These are phyloP conservation scores for Muscicapa adusta DNA, from an alignment of 2,113 vertebrate genomes.

Conservation along the genomic window DNA sequence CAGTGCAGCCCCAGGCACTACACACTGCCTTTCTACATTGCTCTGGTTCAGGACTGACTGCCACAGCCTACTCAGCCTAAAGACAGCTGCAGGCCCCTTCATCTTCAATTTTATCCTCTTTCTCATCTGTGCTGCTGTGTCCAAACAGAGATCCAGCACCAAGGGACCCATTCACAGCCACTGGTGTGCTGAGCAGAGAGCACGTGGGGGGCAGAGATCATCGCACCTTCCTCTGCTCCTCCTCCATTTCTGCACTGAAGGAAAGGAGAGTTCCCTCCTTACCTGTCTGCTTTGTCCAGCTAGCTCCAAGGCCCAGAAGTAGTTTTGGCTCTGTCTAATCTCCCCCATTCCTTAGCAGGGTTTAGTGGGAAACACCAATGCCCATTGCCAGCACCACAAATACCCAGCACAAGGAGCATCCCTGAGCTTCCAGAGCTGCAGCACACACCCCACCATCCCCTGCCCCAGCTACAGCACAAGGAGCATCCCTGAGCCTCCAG, in stretches of 20 bases:
- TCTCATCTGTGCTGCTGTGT: not conserved
- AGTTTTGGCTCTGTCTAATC: not conserved
- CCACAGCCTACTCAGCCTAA: not conserved
- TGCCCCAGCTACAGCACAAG: too few relatives aligned
- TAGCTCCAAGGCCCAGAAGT: not conserved
- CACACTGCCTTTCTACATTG: fast-evolving
- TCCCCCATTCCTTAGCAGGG: fast-evolving
- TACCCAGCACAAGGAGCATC: not conserved
- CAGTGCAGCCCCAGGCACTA: not conserved
- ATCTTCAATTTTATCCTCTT: not conserved
- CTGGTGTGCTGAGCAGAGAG: not conserved
- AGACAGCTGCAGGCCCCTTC: not conserved
- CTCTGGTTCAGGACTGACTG: not conserved
- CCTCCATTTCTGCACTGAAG: not conserved
- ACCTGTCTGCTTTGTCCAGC: not conserved
- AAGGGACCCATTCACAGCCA: not conserved
- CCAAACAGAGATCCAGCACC: not conserved
- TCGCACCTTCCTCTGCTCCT: not conserved
- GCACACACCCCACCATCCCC: not conserved
- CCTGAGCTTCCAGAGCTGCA: not conserved
- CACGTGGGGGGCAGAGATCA: not conserved
- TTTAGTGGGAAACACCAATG: not conserved
- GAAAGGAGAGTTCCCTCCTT: not conserved
- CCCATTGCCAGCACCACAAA: not conserved
- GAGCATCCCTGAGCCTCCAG: not conserved